A percentile compares a stretch with the other conserved stretches of the same genome.
These are phyloP conservation scores for Gandaritis pyraliata DNA, from an alignment of 2,888 invertebrate genomes.

Conservation along the genomic window DNA sequence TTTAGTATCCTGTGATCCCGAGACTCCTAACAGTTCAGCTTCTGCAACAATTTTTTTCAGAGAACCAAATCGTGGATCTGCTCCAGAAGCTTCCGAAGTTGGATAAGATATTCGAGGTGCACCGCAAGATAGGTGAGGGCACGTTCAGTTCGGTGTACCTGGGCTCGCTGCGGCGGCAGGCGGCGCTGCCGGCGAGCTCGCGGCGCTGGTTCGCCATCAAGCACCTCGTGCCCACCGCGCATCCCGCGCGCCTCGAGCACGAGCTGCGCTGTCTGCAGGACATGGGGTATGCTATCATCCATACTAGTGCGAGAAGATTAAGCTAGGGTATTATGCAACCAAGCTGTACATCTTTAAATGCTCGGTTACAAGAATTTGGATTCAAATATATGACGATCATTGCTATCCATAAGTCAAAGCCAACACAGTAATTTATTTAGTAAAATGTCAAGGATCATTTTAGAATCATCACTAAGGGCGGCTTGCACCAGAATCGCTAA, in stretches of 20 bases:
- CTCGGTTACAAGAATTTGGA: no score
- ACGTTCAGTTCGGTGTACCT: constrained; percentile 95
- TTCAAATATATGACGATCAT: no score
- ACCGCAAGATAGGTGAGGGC: constrained; percentile 91
- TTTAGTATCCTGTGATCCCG: not conserved
- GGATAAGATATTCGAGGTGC: constrained; percentile 86
- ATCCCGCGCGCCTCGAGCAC: constrained; percentile 91
- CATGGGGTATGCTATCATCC: constrained; percentile 85
- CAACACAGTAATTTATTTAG: no score
- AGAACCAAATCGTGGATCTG: constrained; percentile 72
- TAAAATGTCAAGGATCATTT: no score
- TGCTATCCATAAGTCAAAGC: no score
- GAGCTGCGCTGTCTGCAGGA: constrained; percentile 91
- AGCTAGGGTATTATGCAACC: no score
- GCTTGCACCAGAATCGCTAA: no score
- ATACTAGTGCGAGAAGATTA: no score
- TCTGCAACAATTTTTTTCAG: constrained; percentile 51
- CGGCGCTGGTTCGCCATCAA: constrained; percentile 91
- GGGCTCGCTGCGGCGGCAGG: constrained; percentile 86
- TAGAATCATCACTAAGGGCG: no score
- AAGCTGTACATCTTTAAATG: no score
- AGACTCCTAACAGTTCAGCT: not conserved
- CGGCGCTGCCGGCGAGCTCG: constrained; percentile 61
- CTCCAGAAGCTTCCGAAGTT: constrained; percentile 84
- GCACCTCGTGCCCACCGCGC: constrained; percentile 94